Percentiles rank a stretch among this genome's conserved stretches.
phyloP scores from a whole-genome alignment of 2,113 vertebrate genomes.

The Pelecanus crispus region DNA sequence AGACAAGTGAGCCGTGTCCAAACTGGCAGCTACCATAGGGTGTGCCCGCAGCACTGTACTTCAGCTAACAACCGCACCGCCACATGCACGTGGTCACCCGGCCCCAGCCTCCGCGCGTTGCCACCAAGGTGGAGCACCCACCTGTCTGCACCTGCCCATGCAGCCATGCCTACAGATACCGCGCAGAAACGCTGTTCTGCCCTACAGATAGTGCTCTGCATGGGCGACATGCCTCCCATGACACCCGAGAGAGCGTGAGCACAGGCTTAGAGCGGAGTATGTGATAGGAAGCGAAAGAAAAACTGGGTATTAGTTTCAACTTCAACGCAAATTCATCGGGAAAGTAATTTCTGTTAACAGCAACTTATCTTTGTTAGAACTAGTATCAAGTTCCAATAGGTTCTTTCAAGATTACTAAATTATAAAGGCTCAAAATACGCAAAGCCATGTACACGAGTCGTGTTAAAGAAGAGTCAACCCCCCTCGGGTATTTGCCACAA shows the following conservation, averaged over 20 bases:
- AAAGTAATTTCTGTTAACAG: background rate
- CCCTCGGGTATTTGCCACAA: background rate
- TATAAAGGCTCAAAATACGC: background rate
- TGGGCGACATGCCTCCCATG: rapidly evolving
- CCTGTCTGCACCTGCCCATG: background rate
- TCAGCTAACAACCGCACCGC: rapidly evolving
- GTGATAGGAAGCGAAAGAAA: background rate
- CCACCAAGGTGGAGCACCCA: rapidly evolving
- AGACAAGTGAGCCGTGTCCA: background rate
- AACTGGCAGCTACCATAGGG: rapidly evolving
- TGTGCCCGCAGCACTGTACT: rapidly evolving
- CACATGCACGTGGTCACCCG: rapidly evolving
- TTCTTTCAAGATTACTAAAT: background rate
- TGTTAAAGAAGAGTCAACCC: no score
- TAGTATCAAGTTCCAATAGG: background rate
- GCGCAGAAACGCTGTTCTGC: background rate
- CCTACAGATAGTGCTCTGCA: background rate
- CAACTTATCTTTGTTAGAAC: background rate
- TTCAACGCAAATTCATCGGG: background rate
- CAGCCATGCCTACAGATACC: background rate
- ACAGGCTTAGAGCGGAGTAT: background rate
- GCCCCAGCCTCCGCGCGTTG: rapidly evolving
- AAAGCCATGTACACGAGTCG: rapidly evolving
- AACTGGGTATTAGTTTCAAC: background rate
- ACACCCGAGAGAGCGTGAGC: background rate